Evolutionary conservation across 1,140 invertebrate species (phyloP), one percentile per base, ranked within the genome.

Genomic region (Drosophila kohkoa): DNA sequence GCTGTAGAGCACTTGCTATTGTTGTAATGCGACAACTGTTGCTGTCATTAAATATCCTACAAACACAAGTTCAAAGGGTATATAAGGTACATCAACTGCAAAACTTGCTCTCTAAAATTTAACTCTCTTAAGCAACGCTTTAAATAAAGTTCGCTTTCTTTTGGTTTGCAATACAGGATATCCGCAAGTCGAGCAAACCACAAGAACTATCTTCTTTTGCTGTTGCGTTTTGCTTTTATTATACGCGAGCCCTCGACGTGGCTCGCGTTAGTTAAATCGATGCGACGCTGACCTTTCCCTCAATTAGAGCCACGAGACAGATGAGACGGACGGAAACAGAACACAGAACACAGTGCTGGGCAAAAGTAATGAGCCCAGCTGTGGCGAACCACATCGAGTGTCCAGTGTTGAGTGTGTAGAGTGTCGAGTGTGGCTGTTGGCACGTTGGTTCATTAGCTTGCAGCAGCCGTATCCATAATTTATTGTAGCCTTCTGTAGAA

Each of bases 271-370:
- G 66, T 78, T 75, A 83, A 87, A 88, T 87, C 83, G 83, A 87
- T 88, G 80, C 83, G 69, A 70, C 66, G 77, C 70, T 89, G 83
- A 87, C 83, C 83, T 87, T 87, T 87, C 77, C 83, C 83, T 87
- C 85, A 87, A 87, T 88, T 83, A 87, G 71, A 80, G 68, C 58
- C 66, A 59, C 20, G 60, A 70, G 38, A 55, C 20, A 41, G 8
- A 46, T 5, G 48, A 52, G 38, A 43, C 16, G n/a, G 28, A 66
- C 35, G 20, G 20, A 25, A 25, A 25, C 20, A 25, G 20, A 25
- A 25, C 20, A 20, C 20, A 20, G 46, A 54, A 49, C 13, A 81
- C 77, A 82, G 83, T 85, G 77, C 51, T 20, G 58, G 63, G 48
- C 64, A 49, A 46, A 66, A 81, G 79, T 82, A 86, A 79, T 82